Conservation (phyloP, 2,797 vertebrate species). For the Acanthornis magna region DNA sequence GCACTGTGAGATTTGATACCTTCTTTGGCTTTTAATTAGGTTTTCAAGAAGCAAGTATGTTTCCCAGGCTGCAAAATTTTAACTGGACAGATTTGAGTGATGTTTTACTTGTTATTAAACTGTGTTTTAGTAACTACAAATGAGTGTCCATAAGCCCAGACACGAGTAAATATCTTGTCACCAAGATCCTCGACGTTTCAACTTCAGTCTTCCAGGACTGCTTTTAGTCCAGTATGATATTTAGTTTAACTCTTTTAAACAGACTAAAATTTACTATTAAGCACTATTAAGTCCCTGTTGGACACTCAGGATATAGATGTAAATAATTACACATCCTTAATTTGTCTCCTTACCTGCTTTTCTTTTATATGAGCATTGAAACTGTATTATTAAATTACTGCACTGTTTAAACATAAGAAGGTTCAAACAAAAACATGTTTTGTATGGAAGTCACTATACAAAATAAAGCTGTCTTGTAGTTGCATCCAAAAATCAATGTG, state of each 20-base stretch:
- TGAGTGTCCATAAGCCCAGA: background rate
- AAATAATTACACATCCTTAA: background rate
- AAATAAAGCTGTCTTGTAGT: conserved; percentile 39
- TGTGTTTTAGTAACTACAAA: background rate
- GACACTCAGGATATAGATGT: background rate
- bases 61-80: background rate
- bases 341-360: background rate
- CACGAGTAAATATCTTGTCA: background rate
- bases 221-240: background rate
- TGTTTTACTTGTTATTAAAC: background rate
- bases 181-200: background rate
- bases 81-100: background rate
- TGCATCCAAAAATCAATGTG: conserved; percentile 2
- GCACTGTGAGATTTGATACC: background rate
- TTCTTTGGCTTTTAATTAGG: background rate
- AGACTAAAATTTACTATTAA: background rate
- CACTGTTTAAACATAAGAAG: background rate
- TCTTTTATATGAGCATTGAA: conserved; percentile 18
- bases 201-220: background rate
- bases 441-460: conserved; percentile 8
- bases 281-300: background rate
- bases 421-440: background rate
- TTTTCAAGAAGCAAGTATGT: background rate
- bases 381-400: background rate
- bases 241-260: background rate